Evolutionary conservation across 2,113 vertebrate species (phyloP).

Genomic region (Lates calcarifer): DNA sequence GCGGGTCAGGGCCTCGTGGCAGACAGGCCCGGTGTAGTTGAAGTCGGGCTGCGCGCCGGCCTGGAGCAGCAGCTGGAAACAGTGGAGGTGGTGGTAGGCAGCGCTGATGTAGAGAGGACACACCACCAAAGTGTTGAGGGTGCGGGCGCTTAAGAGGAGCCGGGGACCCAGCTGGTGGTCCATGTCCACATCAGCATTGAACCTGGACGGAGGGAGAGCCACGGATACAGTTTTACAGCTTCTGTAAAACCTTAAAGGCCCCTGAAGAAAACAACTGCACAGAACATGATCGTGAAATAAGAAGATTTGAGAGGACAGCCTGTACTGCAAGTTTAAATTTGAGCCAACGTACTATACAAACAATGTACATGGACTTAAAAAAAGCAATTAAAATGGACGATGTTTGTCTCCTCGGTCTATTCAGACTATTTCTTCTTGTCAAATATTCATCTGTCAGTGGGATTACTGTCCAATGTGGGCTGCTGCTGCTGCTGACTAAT

Average conservation of each 20-base stretch:
- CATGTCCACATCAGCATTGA: conserved; percentile 92
- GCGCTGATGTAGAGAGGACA: conserved; percentile 95
- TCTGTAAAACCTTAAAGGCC: background rate
- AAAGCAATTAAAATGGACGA: background rate
- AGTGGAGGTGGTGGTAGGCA: conserved; percentile 93
- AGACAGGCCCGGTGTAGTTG: conserved; percentile 91
- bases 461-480: background rate
- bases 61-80: conserved; percentile 91
- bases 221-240: background rate
- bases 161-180: conserved; percentile 88
- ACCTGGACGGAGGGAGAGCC: conserved; percentile 78
- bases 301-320: background rate
- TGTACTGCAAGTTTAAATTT: background rate
- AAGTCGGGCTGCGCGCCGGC: conserved; percentile 94
- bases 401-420: background rate
- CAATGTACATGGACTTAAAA: too few relatives aligned
- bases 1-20: conserved; percentile 85
- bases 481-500: background rate
- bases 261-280: background rate
- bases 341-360: background rate
- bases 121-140: conserved; percentile 92
- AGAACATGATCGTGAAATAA: background rate
- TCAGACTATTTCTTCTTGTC: background rate
- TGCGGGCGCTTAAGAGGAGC: conserved; percentile 83
- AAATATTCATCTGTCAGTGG: background rate